Conservation (phyloP, 2,888 invertebrate species). For the Drosophila dives region DNA sequence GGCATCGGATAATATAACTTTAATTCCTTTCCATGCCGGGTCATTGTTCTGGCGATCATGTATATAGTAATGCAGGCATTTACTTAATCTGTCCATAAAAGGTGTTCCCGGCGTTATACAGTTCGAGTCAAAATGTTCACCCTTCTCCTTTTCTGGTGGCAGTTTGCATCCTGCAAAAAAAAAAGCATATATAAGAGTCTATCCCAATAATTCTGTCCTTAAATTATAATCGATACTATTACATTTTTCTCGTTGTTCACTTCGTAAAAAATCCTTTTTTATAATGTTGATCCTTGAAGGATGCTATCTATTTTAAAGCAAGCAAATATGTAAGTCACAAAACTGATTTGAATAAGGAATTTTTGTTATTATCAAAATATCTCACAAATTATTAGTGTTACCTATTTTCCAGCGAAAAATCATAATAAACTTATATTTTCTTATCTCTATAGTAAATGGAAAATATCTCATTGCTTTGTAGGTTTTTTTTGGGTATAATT, state of each 20-base stretch:
- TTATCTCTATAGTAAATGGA: not conserved
- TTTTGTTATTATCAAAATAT: not conserved
- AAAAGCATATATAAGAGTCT: not conserved
- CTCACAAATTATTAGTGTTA: not conserved
- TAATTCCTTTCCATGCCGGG: constrained; percentile 97
- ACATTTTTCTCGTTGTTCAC: not conserved
- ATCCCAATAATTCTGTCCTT: not conserved
- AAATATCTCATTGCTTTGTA: too few relatives aligned
- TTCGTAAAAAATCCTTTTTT: not conserved
- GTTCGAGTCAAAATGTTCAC: constrained; percentile 98
- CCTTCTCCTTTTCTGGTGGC: constrained; percentile 95
- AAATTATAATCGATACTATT: not conserved
- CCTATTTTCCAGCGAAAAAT: not conserved
- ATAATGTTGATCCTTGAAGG: not conserved
- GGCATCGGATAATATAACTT: constrained; percentile 98
- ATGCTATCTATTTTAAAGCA: not conserved
- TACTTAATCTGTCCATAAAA: constrained; percentile 96
- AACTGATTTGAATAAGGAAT: not conserved
- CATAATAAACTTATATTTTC: not conserved
- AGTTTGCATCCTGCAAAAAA: constrained; percentile 87
- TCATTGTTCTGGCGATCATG: constrained; percentile 91
- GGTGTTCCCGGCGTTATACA: constrained; percentile 99
- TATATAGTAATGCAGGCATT: constrained; percentile 88
- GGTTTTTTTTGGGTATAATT: not conserved
- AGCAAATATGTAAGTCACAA: too few relatives aligned